Evolutionary conservation across 2,113 vertebrate genomes (phyloP).

Genomic region (Halcyon malimbica): DNA sequence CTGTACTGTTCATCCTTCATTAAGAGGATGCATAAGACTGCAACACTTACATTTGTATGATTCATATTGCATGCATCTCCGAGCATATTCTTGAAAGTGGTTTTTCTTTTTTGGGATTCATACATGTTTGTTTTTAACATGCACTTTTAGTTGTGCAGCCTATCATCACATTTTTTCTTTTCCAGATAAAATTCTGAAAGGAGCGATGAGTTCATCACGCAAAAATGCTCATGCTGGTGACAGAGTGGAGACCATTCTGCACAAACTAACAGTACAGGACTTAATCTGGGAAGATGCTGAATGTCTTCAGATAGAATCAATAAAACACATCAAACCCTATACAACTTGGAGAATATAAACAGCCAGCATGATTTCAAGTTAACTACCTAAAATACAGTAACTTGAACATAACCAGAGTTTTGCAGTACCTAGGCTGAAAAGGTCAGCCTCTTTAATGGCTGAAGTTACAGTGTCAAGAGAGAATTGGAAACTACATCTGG

Average conservation of each 20-base stretch:
- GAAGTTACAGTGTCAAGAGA: neutral
- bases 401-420: neutral
- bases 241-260: neutral
- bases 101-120: neutral
- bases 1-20: neutral
- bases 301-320: neutral
- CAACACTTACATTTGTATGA: neutral
- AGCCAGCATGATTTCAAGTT: neutral
- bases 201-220: neutral
- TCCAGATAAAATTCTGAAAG: neutral
- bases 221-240: neutral
- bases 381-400: neutral
- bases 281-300: neutral
- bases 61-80: neutral
- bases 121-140: neutral
- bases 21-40: neutral
- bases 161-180: neutral
- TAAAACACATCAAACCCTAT: neutral
- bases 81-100: neutral
- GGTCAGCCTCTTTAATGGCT: neutral
- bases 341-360: neutral
- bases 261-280: neutral
- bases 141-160: neutral
- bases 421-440: neutral
- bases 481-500: neutral